Percentiles rank a stretch among this genome's conserved stretches.
These are phyloP conservation scores for Terrapene triunguis DNA, from an alignment of 2,113 vertebrate species.

Conservation along the genomic window DNA sequence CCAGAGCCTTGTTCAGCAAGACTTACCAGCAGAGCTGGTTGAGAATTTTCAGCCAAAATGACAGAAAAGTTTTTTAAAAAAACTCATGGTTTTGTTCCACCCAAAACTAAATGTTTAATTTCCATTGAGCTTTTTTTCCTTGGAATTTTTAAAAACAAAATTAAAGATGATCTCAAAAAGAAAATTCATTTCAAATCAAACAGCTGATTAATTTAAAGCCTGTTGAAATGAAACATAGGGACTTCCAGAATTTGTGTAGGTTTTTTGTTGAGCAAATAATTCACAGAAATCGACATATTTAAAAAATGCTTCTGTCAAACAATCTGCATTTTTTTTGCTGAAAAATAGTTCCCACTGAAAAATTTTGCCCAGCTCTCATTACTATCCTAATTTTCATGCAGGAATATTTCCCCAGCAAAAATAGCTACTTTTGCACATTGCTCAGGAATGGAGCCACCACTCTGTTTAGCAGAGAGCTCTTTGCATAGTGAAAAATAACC, in stretches of 20 bases:
- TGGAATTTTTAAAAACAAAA: neutral
- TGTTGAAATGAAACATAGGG: neutral
- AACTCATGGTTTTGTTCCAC: neutral
- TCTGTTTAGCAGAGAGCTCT: neutral
- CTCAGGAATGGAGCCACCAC: neutral
- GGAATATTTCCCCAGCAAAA: neutral
- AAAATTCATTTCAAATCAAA: neutral
- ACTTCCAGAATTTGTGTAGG: neutral
- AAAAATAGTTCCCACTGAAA: neutral
- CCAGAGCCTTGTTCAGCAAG: neutral
- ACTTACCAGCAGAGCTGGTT: neutral
- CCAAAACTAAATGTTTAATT: neutral
- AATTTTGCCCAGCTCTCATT: neutral
- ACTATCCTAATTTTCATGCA: neutral
- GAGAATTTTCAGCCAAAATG: neutral
- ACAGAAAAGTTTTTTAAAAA: neutral
- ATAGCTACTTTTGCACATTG: neutral
- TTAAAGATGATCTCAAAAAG: neutral
- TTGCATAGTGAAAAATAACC: neutral
- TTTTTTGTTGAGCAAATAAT: neutral
- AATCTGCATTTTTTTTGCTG: neutral
- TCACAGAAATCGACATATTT: neutral
- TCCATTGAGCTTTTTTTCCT: neutral
- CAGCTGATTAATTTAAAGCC: neutral
- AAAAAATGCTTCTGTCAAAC: neutral